Base-by-base conservation (phyloP, 1,140 invertebrate genomes). In the Macrotrachela quadricornifera region DNA sequence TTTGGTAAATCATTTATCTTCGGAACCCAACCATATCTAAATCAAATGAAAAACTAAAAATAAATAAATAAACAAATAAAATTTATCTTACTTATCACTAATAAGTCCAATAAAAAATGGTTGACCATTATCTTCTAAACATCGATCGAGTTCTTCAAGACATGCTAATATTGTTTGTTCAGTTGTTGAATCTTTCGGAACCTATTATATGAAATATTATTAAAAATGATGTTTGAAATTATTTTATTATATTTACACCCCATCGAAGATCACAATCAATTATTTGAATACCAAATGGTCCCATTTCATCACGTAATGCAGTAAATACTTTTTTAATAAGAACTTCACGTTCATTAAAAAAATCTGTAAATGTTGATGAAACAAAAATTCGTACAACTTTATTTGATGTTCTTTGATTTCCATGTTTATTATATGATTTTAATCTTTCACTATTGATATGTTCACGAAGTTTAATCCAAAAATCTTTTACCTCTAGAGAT, bases 341-440 rank as follows among this genome's bases (percentile, higher is more conserved):
- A 41, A 65, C 52, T 58, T 70, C 66, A 55, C 68, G 60, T 58
- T 70, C 68, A 57, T 59, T 63, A 56, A 63, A 64, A 50, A 68
- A 68, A 56, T 70, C 68, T 45, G 60, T 64, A 54, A 70, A 70
- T 49, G 68, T 70, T 51, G 66, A 68, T 12, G 68, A 70, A 1
- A 70, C 65, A 62, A 70, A 70, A 10, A 70, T 55, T 46, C 66
- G 43, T 36, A 53, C 21, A 30, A 30, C 21, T 30, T 30, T 30
- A 30, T 30, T 30, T 30, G 21, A 30, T 30, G 21, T 30, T 2
- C 21, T 2, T 30, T 30, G 21, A 30, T 30, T 30, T 30, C 21
- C 21, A 8, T 30, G 21, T 30, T 30, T 30, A 30, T 30, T 30
- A 30, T 30, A 30, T 2, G 8, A 8, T 30, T 30, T 30, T 30